Conservation (phyloP, 2,113 vertebrate genomes). For the Vireo altiloquus region DNA sequence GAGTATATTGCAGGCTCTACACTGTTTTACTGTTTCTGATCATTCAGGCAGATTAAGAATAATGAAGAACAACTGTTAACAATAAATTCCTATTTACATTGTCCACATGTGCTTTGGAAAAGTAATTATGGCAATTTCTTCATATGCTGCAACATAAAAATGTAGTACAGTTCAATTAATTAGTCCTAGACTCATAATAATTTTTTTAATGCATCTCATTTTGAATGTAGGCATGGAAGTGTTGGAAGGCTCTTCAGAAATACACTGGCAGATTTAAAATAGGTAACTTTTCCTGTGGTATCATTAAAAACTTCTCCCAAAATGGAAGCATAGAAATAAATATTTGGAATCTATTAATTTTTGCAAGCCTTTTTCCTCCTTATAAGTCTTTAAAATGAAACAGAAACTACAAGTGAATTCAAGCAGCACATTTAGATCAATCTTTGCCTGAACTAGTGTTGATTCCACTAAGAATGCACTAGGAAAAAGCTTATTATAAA, state of each 20-base stretch:
- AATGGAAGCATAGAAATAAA: not conserved
- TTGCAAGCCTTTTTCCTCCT: not conserved
- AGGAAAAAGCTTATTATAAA: not conserved
- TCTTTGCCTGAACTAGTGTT: not conserved
- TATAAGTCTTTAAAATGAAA: not conserved
- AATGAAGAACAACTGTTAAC: not conserved
- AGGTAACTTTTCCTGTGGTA: not conserved
- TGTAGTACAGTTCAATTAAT: not conserved
- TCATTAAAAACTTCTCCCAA: not conserved
- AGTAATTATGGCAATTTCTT: not conserved
- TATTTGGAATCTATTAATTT: not conserved
- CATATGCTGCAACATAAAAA: not conserved
- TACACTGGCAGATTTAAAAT: not conserved
- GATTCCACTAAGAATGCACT: not conserved
- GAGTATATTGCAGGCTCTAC: not conserved
- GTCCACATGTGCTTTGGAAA: not conserved
- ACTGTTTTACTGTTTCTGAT: not conserved
- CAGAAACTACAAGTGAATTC: not conserved
- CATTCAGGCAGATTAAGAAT: not conserved
- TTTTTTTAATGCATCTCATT: not conserved
- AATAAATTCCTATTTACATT: not conserved
- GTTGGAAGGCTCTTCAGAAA: not conserved
- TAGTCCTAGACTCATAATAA: not conserved
- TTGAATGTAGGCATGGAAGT: not conserved
- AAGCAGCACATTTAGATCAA: not conserved